These are phyloP conservation scores for Pogonophryne albipinna DNA, from an alignment of 2,797 vertebrate species.

Conservation along the genomic window DNA sequence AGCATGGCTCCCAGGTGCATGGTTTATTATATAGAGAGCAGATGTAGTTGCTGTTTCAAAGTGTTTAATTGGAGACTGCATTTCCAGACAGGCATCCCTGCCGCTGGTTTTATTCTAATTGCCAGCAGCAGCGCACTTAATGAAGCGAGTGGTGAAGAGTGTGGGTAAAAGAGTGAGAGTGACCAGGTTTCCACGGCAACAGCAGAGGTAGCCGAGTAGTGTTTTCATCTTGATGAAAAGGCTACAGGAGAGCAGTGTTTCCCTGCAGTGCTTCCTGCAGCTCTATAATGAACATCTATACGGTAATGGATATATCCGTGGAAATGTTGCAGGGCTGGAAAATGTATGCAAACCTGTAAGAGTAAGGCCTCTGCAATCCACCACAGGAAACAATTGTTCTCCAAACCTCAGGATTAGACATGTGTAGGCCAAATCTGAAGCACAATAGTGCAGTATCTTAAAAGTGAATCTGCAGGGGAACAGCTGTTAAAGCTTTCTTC, in stretches of 20 bases:
- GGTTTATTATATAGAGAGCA: slow-evolving; percentile 77
- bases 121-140: slow-evolving; percentile 86
- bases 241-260: slow-evolving; percentile 79
- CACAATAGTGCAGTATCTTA: slow-evolving; percentile 36
- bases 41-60: slow-evolving; percentile 82
- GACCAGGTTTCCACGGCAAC: slow-evolving; percentile 89
- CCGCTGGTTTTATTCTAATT: slow-evolving; percentile 88
- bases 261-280: slow-evolving; percentile 74
- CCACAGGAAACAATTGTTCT: slow-evolving; percentile 39
- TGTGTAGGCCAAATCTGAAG: slow-evolving; percentile 35
- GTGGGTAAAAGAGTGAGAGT: slow-evolving; percentile 81
- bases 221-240: slow-evolving; percentile 85
- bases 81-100: slow-evolving; percentile 84
- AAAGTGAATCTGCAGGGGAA: slow-evolving; percentile 50
- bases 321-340: slow-evolving; percentile 51
- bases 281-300: slow-evolving; percentile 70
- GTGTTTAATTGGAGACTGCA: slow-evolving; percentile 87
- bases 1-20: slow-evolving; percentile 74
- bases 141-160: slow-evolving; percentile 84
- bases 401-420: slow-evolving; percentile 38
- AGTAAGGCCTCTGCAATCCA: slow-evolving; percentile 39
- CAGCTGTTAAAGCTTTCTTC: slow-evolving; percentile 45
- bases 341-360: slow-evolving; percentile 58
- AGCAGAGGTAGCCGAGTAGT: slow-evolving; percentile 79
- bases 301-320: slow-evolving; percentile 64